phyloP scores from a whole-genome alignment of 2,797 vertebrate species.

The Megaceryle alcyon region DNA sequence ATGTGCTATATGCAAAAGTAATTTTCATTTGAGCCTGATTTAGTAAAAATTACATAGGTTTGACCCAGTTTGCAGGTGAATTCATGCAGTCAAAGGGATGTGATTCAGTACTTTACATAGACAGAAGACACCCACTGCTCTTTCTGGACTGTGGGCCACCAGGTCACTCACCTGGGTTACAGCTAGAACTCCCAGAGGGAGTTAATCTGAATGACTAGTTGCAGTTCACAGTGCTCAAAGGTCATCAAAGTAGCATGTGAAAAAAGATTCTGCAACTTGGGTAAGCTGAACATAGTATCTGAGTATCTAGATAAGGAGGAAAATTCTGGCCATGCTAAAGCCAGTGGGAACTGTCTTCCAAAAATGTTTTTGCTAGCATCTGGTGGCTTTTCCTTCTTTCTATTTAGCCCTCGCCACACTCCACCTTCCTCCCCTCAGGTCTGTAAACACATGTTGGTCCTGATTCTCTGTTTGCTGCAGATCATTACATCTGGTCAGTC shows the following conservation, averaged over 20 bases:
- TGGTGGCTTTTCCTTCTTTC: not conserved
- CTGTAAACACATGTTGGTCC: not conserved
- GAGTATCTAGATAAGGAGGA: not conserved
- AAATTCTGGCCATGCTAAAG: not conserved
- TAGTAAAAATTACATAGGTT: not conserved
- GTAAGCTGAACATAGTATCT: not conserved
- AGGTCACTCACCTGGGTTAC: not conserved
- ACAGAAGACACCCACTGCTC: not conserved
- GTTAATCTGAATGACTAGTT: not conserved
- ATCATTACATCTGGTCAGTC: not conserved
- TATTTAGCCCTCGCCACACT: not conserved
- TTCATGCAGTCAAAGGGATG: not conserved
- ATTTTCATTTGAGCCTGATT: not conserved
- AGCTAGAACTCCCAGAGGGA: not conserved
- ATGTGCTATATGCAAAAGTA: not conserved
- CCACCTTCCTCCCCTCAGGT: rapidly evolving
- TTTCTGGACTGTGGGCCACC: not conserved
- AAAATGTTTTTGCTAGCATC: not conserved
- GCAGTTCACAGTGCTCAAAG: not conserved
- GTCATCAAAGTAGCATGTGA: not conserved
- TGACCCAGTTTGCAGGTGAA: not conserved
- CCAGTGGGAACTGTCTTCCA: not conserved
- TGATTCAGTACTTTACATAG: not conserved
- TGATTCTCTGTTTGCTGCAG: not conserved
- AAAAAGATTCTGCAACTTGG: not conserved